Conservation (phyloP, 2,797 vertebrate species). For the Hippoglossus hippoglossus region DNA sequence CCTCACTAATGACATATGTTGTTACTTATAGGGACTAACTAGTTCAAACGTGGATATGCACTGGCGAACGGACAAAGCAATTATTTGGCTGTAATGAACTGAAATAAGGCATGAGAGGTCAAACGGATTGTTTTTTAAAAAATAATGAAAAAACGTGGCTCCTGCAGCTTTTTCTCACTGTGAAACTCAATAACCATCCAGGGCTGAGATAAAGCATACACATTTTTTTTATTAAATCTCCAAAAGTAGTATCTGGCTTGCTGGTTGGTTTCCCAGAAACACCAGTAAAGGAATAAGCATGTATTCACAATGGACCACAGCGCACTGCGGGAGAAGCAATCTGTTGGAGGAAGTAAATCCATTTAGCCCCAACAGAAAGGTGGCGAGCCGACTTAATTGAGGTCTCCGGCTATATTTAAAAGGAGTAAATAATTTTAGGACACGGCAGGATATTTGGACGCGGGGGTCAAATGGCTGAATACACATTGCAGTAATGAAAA, state of each 20-base stretch:
- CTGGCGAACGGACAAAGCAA: conserved; percentile 22
- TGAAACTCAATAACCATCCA: conserved; percentile 14
- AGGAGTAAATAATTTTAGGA: conserved; percentile 75
- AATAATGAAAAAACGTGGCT: neutral
- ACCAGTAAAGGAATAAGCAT: conserved; percentile 29
- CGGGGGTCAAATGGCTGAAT: conserved; percentile 56
- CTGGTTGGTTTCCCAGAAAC: conserved; percentile 50
- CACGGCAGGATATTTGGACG: conserved; percentile 62
- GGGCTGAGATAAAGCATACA: conserved; percentile 22
- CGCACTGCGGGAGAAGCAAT: conserved; percentile 68
- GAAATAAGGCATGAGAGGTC: conserved; percentile 41
- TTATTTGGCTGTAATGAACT: conserved; percentile 42
- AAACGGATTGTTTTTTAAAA: conserved; percentile 44
- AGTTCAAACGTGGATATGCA: conserved; percentile 39
- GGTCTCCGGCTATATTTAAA: conserved; percentile 76
- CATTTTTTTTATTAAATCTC: conserved; percentile 17
- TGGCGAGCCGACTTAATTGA: conserved; percentile 76
- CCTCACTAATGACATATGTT: conserved; percentile 70
- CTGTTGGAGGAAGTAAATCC: conserved; percentile 74
- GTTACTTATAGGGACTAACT: conserved; percentile 51
- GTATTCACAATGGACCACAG: conserved; percentile 48
- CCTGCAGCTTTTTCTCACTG: conserved; percentile 21
- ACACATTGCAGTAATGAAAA: conserved; percentile 55
- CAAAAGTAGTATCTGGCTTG: conserved; percentile 31
- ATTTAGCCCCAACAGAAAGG: conserved; percentile 79